These are phyloP conservation scores for Leptatherina wallacei DNA, from an alignment of 2,797 vertebrate genomes.

Conservation along the genomic window DNA sequence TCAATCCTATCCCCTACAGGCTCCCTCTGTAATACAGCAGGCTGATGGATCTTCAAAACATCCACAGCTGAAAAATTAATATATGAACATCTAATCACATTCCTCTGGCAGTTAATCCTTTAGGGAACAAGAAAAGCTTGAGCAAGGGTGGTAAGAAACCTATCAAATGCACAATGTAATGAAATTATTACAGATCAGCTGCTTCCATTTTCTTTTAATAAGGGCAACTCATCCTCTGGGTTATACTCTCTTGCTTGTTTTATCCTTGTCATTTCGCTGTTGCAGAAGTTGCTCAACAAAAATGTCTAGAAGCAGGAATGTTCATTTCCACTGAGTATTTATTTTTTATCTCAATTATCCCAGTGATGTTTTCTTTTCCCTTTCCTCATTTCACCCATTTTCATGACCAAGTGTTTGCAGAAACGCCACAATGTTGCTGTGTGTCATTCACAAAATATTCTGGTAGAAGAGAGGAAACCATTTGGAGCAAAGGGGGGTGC, in stretches of 20 bases:
- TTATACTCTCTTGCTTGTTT: constrained; percentile 19
- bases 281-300: background rate
- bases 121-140: constrained; percentile 17
- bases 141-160: constrained; percentile 30
- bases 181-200: constrained; percentile 47
- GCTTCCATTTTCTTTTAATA: constrained; percentile 48
- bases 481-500: constrained; percentile 52
- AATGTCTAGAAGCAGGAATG: constrained; percentile 6
- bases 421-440: constrained; percentile 48
- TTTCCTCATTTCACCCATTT: constrained; percentile 5
- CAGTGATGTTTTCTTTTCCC: background rate
- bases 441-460: constrained; percentile 49
- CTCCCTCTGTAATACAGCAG: constrained; percentile 24
- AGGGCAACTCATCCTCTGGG: constrained; percentile 19
- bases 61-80: constrained; percentile 44
- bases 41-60: constrained; percentile 46
- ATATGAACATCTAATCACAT: constrained; percentile 48
- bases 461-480: constrained; percentile 55
- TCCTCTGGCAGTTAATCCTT: constrained; percentile 48
- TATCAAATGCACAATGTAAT: constrained; percentile 42
- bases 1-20: constrained; percentile 19
- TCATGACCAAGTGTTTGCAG: constrained; percentile 9
- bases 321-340: background rate
- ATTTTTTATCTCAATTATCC: constrained; percentile 3
- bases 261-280: constrained; percentile 26